A percentile compares a stretch with the other conserved stretches of the same genome.
Conservation (phyloP, 2,797 vertebrate species). For the Brachyrhaphis roseni region DNA sequence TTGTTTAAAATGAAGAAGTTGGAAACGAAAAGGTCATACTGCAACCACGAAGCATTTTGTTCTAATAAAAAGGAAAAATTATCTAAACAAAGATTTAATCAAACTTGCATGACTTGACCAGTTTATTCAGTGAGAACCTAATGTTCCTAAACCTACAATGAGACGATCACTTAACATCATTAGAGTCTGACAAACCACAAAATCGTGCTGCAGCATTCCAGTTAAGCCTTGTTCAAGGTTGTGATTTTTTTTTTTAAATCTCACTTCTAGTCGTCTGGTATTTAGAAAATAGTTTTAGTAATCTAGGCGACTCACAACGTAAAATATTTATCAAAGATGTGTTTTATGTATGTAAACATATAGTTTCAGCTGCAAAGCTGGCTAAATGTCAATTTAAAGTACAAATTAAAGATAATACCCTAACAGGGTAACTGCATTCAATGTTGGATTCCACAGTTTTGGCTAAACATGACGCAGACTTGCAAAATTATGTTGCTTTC, state of each 20-base stretch:
- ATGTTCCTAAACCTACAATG: conserved; percentile 11
- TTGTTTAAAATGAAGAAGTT: background rate
- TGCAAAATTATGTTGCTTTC: background rate
- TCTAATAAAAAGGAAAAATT: background rate
- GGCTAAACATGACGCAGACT: background rate
- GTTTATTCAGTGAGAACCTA: conserved; percentile 23
- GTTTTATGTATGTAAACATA: background rate
- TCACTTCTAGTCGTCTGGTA: background rate
- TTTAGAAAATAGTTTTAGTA: background rate
- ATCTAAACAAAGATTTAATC: conserved; percentile 33
- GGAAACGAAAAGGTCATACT: background rate
- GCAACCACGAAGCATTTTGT: background rate
- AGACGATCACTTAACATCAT: background rate
- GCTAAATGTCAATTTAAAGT: background rate
- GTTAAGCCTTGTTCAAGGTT: background rate
- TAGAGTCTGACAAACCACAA: conserved; percentile 5
- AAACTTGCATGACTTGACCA: background rate
- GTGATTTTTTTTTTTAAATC: background rate
- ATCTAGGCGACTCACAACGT: background rate
- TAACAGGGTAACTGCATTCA: background rate
- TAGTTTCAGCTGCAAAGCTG: background rate
- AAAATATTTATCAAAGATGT: background rate
- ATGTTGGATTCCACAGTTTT: background rate
- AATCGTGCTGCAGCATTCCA: background rate
- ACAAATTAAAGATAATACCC: background rate